Evolutionary conservation across 2,888 invertebrate species (phyloP).

Genomic region (Stenchaetothrips biformis): DNA sequence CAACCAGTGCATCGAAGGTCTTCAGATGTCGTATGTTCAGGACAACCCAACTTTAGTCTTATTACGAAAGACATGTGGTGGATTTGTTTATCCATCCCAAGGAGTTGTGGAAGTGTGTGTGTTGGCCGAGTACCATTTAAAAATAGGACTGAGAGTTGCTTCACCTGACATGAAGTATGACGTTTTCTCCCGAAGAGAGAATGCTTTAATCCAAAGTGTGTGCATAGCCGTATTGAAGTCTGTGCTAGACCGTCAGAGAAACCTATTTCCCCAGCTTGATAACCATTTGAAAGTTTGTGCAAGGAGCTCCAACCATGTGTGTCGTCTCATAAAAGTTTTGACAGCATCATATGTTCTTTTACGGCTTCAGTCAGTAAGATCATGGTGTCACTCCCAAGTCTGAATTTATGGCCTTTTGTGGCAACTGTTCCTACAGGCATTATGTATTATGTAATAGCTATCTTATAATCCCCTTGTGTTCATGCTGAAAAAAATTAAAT

Average conservation of each 20-base stretch:
- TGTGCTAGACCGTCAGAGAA: not conserved
- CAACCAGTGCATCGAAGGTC: not conserved
- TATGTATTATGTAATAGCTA: too few species aligned
- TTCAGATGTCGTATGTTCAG: not conserved
- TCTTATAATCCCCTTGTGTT: too few species aligned
- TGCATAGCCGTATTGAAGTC: not conserved
- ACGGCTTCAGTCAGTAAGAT: not conserved
- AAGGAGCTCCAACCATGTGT: not conserved
- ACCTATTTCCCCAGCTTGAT: not conserved
- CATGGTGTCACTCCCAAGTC: not conserved
- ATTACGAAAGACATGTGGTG: not conserved
- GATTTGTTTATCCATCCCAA: not conserved
- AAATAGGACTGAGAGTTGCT: not conserved
- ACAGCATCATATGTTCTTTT: not conserved
- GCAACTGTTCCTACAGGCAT: too few species aligned
- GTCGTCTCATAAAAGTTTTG: not conserved
- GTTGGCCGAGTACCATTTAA: not conserved
- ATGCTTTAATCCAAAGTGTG: not conserved
- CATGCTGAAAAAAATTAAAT: not conserved
- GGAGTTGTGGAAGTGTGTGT: not conserved
- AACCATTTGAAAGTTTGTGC: not conserved
- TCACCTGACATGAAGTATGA: not conserved
- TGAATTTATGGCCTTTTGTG: too few species aligned
- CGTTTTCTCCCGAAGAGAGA: not conserved
- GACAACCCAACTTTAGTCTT: not conserved